Conservation (phyloP, 2,888 invertebrate genomes). For the Lutraria lutraria region DNA sequence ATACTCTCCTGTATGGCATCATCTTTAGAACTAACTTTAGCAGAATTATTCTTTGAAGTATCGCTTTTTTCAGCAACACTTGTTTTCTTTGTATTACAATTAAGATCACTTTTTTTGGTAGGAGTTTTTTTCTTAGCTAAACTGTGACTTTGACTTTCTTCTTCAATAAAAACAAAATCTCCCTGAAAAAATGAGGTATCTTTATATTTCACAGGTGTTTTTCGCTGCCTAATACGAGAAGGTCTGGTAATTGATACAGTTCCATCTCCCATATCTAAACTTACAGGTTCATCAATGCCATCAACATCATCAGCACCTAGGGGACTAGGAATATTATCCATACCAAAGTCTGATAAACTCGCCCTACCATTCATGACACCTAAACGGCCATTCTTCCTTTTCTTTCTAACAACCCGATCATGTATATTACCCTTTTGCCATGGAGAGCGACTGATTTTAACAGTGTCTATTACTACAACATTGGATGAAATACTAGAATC, state of each 20-base stretch:
- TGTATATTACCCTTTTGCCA: conserved; percentile 59
- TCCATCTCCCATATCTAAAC: conserved; percentile 65
- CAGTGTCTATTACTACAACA: conserved; percentile 46
- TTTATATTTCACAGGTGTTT: conserved; percentile 67
- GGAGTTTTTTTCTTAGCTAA: conserved; percentile 55
- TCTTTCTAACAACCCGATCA: conserved; percentile 14
- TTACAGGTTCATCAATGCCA: conserved; percentile 33
- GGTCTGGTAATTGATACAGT: conserved; percentile 55
- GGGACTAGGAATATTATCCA: conserved; percentile 50
- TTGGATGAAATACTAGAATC: conserved; percentile 42
- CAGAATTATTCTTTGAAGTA: background rate
- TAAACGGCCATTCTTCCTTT: conserved; percentile 12
- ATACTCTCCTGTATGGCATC: background rate
- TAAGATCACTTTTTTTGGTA: conserved; percentile 48
- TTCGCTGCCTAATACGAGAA: conserved; percentile 56
- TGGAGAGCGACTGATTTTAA: conserved; percentile 55
- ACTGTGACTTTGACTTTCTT: conserved; percentile 41
- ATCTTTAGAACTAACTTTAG: background rate
- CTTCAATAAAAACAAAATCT: conserved; percentile 70
- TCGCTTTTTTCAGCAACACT: conserved; percentile 31
- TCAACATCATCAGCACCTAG: conserved; percentile 45
- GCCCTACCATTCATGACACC: background rate
- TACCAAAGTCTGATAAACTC: background rate
- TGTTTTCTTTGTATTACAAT: conserved; percentile 54
- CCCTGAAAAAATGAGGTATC: conserved; percentile 69